phyloP scores from a whole-genome alignment of 2,888 invertebrate genomes.

The Caenorhabditis imperialis region DNA sequence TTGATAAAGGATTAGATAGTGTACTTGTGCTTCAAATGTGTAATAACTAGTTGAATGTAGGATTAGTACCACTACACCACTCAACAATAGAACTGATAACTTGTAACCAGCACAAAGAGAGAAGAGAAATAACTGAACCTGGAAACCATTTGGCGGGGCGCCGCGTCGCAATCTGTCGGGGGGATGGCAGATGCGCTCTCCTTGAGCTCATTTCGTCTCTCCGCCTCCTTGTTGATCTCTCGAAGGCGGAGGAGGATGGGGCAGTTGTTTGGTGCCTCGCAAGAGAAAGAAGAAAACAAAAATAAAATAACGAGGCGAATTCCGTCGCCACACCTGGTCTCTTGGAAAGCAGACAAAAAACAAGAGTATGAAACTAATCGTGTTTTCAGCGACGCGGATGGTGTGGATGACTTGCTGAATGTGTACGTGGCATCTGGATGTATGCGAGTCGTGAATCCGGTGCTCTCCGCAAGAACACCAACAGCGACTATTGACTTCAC shows the following conservation, averaged over 20 bases:
- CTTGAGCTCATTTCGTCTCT: conserved; percentile 22
- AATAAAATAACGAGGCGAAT: conserved; percentile 41
- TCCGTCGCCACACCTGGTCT: conserved; percentile 32
- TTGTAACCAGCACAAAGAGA: not conserved
- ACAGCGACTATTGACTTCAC: conserved; percentile 31
- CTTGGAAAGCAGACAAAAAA: conserved; percentile 25
- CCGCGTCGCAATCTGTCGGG: conserved; percentile 6
- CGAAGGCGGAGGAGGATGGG: conserved; percentile 47
- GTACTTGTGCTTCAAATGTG: not conserved
- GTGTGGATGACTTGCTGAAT: conserved; percentile 40
- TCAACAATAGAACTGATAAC: not conserved
- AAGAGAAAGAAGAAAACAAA: conserved; percentile 28
- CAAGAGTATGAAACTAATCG: conserved; percentile 9
- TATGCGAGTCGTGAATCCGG: conserved; percentile 15
- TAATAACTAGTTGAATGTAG: too few species aligned
- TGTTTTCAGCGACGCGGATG: conserved; percentile 36
- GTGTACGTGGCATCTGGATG: conserved; percentile 34
- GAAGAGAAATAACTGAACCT: conserved; percentile 35
- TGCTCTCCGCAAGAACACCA: conserved; percentile 27
- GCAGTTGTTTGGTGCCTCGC: conserved; percentile 48
- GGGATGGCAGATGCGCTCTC: conserved; percentile 36
- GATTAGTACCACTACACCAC: too few species aligned
- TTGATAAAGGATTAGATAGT: not conserved
- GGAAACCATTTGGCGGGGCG: conserved; percentile 38
- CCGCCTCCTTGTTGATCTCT: conserved; percentile 6